Conservation (phyloP, 2,888 invertebrate genomes). For the Nomada lathburiana region DNA sequence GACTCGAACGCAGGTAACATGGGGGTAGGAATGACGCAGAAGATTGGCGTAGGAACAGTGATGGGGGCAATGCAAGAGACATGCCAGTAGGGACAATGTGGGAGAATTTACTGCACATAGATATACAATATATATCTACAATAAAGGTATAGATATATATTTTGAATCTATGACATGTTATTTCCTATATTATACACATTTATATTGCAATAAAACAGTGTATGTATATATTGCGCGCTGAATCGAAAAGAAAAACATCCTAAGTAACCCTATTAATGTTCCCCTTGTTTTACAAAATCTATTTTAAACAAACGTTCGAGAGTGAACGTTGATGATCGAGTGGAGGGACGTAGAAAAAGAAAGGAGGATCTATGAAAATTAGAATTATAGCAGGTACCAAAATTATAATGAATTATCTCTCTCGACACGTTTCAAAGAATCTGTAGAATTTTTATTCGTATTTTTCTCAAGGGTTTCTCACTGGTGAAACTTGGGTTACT, state of each 20-base stretch:
- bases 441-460: neutral
- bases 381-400: slow-evolving; percentile 52
- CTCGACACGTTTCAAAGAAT: neutral
- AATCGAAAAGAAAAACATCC: slow-evolving; percentile 28
- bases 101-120: slow-evolving; percentile 51
- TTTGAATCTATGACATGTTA: slow-evolving; percentile 78
- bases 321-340: neutral
- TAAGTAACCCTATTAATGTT: slow-evolving; percentile 63
- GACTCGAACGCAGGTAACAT: no score
- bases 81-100: no score
- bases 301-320: neutral
- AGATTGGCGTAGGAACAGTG: no score
- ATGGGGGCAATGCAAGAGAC: no score
- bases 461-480: neutral
- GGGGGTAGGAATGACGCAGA: no score
- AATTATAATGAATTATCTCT: slow-evolving; percentile 38
- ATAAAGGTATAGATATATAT: slow-evolving; percentile 67
- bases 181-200: slow-evolving; percentile 84
- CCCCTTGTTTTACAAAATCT: slow-evolving; percentile 3
- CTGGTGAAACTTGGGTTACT: slow-evolving; percentile 61
- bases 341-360: slow-evolving; percentile 14
- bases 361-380: slow-evolving; percentile 48
- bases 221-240: slow-evolving; percentile 48
- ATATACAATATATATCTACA: slow-evolving; percentile 42
- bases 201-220: slow-evolving; percentile 82